Evolutionary conservation across 2,797 vertebrate species (phyloP).

Genomic region (Decapterus maruadsi): DNA sequence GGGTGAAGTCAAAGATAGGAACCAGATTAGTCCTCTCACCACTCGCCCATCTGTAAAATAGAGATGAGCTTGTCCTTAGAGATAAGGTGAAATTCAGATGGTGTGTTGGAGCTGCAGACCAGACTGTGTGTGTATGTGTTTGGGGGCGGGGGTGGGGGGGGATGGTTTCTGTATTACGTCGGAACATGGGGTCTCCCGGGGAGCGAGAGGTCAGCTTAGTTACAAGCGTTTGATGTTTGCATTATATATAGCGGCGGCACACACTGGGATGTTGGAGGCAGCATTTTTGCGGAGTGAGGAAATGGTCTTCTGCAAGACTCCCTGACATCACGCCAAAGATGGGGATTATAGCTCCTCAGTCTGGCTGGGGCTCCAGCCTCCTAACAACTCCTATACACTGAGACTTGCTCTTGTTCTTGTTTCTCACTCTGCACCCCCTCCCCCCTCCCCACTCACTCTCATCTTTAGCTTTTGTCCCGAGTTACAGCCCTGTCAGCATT

Average conservation of each 20-base stretch:
- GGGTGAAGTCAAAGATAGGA: slow-evolving; percentile 49
- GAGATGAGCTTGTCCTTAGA: slow-evolving; percentile 59
- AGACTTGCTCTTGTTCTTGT: slow-evolving; percentile 47
- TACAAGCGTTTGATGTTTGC: slow-evolving; percentile 75
- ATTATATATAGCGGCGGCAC: slow-evolving; percentile 70
- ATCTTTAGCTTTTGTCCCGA: slow-evolving; percentile 73
- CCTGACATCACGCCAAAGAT: slow-evolving; percentile 75
- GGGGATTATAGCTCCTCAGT: slow-evolving; percentile 69
- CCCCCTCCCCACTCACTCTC: slow-evolving; percentile 47
- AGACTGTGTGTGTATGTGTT: slow-evolving; percentile 21
- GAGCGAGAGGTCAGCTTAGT: slow-evolving; percentile 65
- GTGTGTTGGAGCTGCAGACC: slow-evolving; percentile 32
- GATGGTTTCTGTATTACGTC: slow-evolving; percentile 63
- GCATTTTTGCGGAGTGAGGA: slow-evolving; percentile 81
- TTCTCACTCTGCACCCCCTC: slow-evolving; percentile 43
- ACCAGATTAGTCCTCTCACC: slow-evolving; percentile 44
- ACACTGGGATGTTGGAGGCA: slow-evolving; percentile 64
- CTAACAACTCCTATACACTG: slow-evolving; percentile 60
- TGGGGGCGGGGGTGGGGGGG: too few species aligned
- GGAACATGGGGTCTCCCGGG: slow-evolving; percentile 57
- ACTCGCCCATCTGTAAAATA: slow-evolving; percentile 55
- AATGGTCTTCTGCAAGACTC: slow-evolving; percentile 71
- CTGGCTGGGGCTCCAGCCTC: slow-evolving; percentile 58
- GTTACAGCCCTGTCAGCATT: slow-evolving; percentile 78
- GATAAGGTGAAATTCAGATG: slow-evolving; percentile 69